phyloP scores from a whole-genome alignment of 2,888 invertebrate species.

The Lycia hirtaria region DNA sequence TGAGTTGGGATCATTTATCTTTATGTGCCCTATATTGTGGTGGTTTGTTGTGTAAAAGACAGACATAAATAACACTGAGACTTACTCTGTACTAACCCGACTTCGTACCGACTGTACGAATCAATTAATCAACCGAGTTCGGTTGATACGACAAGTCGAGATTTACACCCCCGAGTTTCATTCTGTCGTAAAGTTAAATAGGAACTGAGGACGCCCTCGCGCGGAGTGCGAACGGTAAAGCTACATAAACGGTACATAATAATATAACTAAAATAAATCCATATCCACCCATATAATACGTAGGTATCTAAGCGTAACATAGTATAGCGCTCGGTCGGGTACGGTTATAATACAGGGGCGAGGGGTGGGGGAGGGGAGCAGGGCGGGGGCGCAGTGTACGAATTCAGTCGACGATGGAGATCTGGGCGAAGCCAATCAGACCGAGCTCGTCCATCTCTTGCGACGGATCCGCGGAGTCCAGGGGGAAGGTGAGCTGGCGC shows the following conservation, averaged over 20 bases:
- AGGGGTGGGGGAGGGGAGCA: conserved; percentile 17
- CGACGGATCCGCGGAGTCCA: conserved; percentile 85
- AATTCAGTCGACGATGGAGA: conserved; percentile 96
- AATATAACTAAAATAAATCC: conserved; percentile 59
- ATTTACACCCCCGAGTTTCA: no score
- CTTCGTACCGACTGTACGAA: no score
- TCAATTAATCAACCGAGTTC: no score
- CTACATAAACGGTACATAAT: conserved; percentile 51
- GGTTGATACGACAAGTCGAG: no score
- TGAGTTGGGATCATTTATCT: no score
- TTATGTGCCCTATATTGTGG: no score
- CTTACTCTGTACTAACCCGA: no score
- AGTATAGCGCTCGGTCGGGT: conserved; percentile 38
- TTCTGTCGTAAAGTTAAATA: conserved; percentile 9
- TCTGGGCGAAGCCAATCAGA: conserved; percentile 98
- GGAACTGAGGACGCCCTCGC: conserved; percentile 17
- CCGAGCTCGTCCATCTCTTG: conserved; percentile 97
- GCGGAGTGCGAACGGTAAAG: conserved; percentile 47
- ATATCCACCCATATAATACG: conserved; percentile 73
- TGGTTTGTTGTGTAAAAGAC: no score
- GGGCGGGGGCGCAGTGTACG: conserved; percentile 17
- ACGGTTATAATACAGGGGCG: conserved; percentile 15
- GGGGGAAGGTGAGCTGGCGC: conserved; percentile 94
- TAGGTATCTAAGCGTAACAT: conserved; percentile 62
- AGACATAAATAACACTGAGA: no score